Conservation (phyloP, 2,113 vertebrate genomes). For the Psammodynastes pulverulentus region DNA sequence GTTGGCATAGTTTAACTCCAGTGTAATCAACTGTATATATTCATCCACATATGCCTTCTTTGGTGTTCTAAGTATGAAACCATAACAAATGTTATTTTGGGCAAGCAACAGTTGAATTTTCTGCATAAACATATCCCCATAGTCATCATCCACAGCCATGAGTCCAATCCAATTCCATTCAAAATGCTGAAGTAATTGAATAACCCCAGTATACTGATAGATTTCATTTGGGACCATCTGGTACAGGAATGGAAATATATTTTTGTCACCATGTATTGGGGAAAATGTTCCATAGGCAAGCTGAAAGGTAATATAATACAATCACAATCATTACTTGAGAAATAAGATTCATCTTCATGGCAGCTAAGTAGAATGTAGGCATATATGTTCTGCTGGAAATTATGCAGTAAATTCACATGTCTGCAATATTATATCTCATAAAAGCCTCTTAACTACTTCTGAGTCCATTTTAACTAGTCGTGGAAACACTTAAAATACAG, state of each 20-base stretch:
- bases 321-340: no score
- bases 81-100: neutral
- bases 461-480: no score
- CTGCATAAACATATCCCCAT: neutral
- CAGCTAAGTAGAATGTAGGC: no score
- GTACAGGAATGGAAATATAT: neutral
- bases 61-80: neutral
- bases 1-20: neutral
- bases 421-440: no score
- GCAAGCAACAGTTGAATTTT: neutral
- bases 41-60: rapidly evolving
- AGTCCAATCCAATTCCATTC: neutral
- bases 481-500: no score
- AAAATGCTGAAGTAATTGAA: neutral
- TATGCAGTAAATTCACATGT: no score
- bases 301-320: neutral
- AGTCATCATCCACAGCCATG: neutral
- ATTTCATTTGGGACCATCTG: neutral
- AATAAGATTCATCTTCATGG: no score
- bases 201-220: neutral
- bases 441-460: no score
- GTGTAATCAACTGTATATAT: neutral
- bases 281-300: neutral
- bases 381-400: no score
- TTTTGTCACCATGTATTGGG: neutral